These are phyloP conservation scores for Drosophila ogumai DNA, from an alignment of 1,140 invertebrate genomes.

Conservation along the genomic window DNA sequence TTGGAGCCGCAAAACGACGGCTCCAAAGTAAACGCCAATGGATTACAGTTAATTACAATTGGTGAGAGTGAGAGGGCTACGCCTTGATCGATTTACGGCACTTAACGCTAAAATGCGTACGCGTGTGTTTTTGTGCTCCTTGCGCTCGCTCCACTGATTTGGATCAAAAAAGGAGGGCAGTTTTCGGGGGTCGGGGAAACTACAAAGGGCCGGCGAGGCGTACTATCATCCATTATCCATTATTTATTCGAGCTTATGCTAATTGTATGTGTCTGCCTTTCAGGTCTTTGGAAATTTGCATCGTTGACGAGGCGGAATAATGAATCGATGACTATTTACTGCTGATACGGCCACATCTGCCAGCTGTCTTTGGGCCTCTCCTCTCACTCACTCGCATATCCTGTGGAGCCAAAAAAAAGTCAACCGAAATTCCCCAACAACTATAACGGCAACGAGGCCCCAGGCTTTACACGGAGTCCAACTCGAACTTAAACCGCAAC, in stretches of 20 bases:
- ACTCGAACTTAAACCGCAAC: conserved; percentile 53
- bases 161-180: conserved; percentile 23
- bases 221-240: conserved; percentile 18
- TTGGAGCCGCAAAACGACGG: conserved; percentile 48
- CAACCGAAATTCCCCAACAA: conserved; percentile 27
- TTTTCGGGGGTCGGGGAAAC: conserved; percentile 9
- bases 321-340: conserved; percentile 79
- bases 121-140: conserved; percentile 40
- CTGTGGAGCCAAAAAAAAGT: conserved; percentile 44
- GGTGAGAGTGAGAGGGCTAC: conserved; percentile 49
- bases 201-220: conserved; percentile 35
- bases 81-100: conserved; percentile 76
- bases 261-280: conserved; percentile 31
- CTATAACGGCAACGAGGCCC: conserved; percentile 35
- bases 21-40: conserved; percentile 68
- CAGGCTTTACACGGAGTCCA: conserved; percentile 13
- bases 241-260: conserved; percentile 54
- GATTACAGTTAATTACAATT: conserved; percentile 79
- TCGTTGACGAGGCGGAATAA: conserved; percentile 64
- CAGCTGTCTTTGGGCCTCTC: conserved; percentile 53
- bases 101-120: conserved; percentile 74
- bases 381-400: conserved; percentile 34
- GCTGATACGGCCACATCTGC: conserved; percentile 73
- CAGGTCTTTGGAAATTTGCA: conserved; percentile 56
- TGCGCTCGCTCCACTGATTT: conserved; percentile 29